These are phyloP conservation scores for Drosophila pruinosa DNA, from an alignment of 1,140 invertebrate genomes.

Conservation along the genomic window DNA sequence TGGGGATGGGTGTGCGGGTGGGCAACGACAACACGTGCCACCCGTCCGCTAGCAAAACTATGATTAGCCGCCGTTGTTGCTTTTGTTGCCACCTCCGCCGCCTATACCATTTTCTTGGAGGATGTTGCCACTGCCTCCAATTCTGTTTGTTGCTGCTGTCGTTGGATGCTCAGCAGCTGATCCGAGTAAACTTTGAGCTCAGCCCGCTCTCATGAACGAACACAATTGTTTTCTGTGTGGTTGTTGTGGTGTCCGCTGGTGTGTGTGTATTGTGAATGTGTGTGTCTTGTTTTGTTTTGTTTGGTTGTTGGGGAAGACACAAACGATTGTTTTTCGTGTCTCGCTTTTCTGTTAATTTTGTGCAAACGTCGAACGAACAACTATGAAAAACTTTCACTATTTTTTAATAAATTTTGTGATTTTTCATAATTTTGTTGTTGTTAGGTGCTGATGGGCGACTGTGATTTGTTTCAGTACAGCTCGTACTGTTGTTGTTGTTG, in stretches of 20 bases:
- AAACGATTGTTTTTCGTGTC: constrained; percentile 67
- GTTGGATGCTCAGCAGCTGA: constrained; percentile 16
- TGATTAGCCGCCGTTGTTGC: constrained; percentile 31
- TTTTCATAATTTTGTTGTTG: constrained; percentile 69
- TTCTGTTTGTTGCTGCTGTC: constrained; percentile 10
- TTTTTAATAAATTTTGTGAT: constrained; percentile 70
- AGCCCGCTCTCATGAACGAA: constrained; percentile 1
- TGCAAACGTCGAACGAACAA: constrained; percentile 51
- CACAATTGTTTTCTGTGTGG: neutral
- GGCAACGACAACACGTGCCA: constrained; percentile 35
- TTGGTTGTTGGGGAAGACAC: constrained; percentile 45
- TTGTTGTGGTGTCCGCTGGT: too few relatives aligned
- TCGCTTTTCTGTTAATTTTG: constrained; percentile 71
- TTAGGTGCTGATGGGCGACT: constrained; percentile 32
- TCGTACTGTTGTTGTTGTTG: constrained; percentile 26
- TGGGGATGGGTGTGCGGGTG: constrained; percentile 29
- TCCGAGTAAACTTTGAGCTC: neutral
- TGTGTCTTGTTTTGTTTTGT: constrained; percentile 37
- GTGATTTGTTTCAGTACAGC: constrained; percentile 31
- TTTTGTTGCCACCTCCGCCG: constrained; percentile 1
- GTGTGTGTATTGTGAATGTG: neutral
- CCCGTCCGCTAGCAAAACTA: constrained; percentile 23
- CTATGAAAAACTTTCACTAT: constrained; percentile 71
- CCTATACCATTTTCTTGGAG: constrained; percentile 38
- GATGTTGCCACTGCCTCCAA: neutral